phyloP scores from a whole-genome alignment of 2,113 vertebrate species.

The Scortum barcoo region DNA sequence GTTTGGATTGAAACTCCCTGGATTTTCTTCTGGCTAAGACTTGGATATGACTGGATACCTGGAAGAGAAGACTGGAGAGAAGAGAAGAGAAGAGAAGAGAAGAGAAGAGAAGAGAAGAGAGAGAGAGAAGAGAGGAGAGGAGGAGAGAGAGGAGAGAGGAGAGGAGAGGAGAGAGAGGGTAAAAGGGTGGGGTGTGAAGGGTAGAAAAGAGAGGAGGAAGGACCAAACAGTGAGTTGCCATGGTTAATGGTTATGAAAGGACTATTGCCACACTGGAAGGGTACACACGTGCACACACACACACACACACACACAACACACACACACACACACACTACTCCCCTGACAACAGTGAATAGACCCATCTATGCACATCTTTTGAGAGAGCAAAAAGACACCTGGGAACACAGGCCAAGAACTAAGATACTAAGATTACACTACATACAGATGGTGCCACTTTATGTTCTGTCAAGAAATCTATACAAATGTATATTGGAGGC shows the following conservation, averaged over 20 bases:
- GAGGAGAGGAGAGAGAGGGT: neutral
- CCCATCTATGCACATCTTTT: conserved; percentile 68
- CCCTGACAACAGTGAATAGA: conserved; percentile 87
- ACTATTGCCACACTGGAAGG: conserved; percentile 91
- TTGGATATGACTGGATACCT: conserved; percentile 99
- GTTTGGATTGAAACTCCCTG: conserved; percentile 99
- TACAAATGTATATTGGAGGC: neutral
- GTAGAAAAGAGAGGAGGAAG: conserved; percentile 52
- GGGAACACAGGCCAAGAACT: conserved; percentile 46
- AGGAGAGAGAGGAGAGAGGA: conserved; percentile 67
- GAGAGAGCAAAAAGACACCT: conserved; percentile 58
- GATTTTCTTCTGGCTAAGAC: conserved; percentile 99
- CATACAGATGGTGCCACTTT: conserved; percentile 4
- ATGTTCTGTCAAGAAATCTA: neutral
- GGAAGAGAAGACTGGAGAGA: conserved; percentile 24
- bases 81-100: neutral
- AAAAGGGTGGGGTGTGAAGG: conserved; percentile 24
- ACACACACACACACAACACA: conserved; percentile 37
- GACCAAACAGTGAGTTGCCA: conserved; percentile 97
- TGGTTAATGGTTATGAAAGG: conserved; percentile 99
- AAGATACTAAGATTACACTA: conserved; percentile 9
- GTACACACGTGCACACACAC: too few species aligned
- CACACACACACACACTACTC: conserved; percentile 42
- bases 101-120: neutral
- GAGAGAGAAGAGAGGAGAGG: conserved; percentile 40